Base-by-base conservation (phyloP, 2,888 invertebrate genomes). In the Eremobia ochroleuca region DNA sequence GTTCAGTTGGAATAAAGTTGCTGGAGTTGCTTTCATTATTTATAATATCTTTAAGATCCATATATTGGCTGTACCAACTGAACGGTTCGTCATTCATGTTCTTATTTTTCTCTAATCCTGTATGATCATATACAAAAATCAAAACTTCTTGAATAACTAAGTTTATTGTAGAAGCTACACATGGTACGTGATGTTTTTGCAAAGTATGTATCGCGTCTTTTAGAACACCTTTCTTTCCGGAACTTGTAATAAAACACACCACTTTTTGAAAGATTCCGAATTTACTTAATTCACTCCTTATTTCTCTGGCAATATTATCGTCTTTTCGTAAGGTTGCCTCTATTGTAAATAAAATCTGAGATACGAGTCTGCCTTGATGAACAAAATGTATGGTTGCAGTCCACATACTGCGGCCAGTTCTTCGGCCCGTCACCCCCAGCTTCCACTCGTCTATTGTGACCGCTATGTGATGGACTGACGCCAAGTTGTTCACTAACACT, bases 281-380 rank as follows among this genome's bases (percentile, higher is more conserved):
- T 34, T n/a, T 4, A 2, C 4, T 4, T 66, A 71, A n/a, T 71
- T 66, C 13, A 1, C 21, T 11, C 25, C 0, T 66, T 65, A 71
- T n/a, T 28, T 43, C 18, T 43, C 8, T n/a, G n/a, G 43, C 71
- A 43, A 71, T 43, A 18, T 0, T 31, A 4, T 18, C 21, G 18
- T 64, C 31, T 25, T 43, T 64, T 43, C 43, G 31, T 31, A 65
- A 43, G 66, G 11, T 43, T 43, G 66, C 43, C 31, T 71, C 43
- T 66, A 13, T 71, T 43, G 71, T 71, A n/a, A 34, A 71, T 66
- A 71, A 43, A 43, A 65, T 71, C n/a, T 71, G 71, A 25, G 71
- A 71, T 43, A 18, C 0, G n/a, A 43, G 31, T 31, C n/a, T 71
- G 18, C 65, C 71, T 71, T 71, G 31, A 66, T 43, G 18, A 34